These are phyloP conservation scores for Pelochelys cantorii DNA, from an alignment of 2,797 vertebrate genomes.

Conservation along the genomic window DNA sequence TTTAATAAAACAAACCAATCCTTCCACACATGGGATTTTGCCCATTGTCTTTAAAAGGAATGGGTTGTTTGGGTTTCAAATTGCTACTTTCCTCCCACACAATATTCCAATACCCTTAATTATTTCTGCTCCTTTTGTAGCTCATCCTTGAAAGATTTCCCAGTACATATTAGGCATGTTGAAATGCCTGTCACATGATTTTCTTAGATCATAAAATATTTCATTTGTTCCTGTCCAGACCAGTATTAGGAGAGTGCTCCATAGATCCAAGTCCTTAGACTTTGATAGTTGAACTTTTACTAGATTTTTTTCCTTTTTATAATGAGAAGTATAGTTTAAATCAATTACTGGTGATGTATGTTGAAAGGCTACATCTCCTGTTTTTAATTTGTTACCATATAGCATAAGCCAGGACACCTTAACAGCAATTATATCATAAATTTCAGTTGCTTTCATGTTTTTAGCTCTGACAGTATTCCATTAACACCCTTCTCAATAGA, in stretches of 20 bases:
- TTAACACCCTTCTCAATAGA: not conserved
- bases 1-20: not conserved
- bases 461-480: not conserved
- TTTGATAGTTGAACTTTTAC: not conserved
- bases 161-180: conserved; percentile 46
- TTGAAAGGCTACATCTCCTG: conserved; percentile 28
- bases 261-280: not conserved
- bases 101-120: conserved; percentile 74
- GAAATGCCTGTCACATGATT: conserved; percentile 44
- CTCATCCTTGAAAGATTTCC: conserved; percentile 58
- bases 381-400: not conserved
- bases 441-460: not conserved
- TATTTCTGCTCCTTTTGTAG: conserved; percentile 61
- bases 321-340: not conserved
- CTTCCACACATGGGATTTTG: conserved; percentile 34
- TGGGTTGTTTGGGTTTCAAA: conserved; percentile 65
- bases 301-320: not conserved
- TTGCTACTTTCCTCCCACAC: conserved; percentile 70
- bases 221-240: conserved; percentile 6
- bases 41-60: conserved; percentile 51
- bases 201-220: not conserved
- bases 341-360: not conserved
- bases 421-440: not conserved
- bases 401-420: conserved; percentile 13
- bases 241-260: too few relatives aligned